Evolutionary conservation across 2,888 invertebrate genomes (phyloP).

Genomic region (Drosophila yooni): DNA sequence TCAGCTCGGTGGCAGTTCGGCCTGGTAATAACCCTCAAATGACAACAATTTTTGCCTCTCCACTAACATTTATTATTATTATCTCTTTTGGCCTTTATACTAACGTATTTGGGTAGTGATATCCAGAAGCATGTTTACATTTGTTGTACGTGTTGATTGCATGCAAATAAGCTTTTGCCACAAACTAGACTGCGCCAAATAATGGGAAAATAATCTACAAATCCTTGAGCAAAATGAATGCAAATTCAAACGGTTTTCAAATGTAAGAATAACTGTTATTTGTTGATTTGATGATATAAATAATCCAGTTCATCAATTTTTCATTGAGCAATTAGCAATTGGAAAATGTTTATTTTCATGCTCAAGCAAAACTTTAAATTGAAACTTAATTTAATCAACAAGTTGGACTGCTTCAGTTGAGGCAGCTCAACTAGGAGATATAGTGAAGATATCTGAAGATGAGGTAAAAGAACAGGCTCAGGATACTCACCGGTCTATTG

Average conservation of each 20-base stretch:
- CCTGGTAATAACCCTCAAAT: slow-evolving; percentile 21
- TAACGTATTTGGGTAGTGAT: background rate
- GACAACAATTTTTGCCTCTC: slow-evolving; percentile 14
- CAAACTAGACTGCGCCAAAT: background rate
- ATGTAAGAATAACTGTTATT: too few species aligned
- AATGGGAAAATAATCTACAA: background rate
- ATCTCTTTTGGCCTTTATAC: background rate
- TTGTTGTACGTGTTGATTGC: background rate
- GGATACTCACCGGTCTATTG: too few species aligned
- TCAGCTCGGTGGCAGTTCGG: slow-evolving; percentile 1
- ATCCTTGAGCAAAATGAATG: background rate
- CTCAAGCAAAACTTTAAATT: background rate
- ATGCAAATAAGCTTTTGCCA: background rate
- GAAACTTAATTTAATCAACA: background rate
- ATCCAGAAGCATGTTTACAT: background rate
- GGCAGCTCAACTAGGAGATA: background rate
- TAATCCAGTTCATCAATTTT: background rate
- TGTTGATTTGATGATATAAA: too few species aligned
- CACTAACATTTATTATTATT: background rate
- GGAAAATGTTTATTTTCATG: background rate
- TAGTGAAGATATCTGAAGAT: too few species aligned
- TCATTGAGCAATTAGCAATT: background rate
- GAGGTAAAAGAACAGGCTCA: too few species aligned
- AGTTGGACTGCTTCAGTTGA: background rate
- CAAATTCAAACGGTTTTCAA: too few species aligned